These are phyloP conservation scores for Drosophila lini DNA, from an alignment of 1,140 invertebrate species.

Conservation along the genomic window DNA sequence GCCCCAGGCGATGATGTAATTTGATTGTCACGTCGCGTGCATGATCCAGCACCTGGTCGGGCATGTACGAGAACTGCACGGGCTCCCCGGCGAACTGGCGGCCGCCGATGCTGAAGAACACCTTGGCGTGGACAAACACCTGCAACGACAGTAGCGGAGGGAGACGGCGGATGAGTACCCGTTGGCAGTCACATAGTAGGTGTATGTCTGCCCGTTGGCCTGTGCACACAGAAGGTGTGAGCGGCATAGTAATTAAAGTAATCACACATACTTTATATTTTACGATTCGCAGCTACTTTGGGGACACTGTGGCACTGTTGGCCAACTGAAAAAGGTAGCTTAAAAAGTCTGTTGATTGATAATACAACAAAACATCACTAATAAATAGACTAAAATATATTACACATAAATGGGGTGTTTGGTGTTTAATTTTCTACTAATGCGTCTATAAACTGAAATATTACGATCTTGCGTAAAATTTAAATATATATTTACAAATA, in stretches of 20 bases:
- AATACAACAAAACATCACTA: background rate
- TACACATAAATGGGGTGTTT: background rate
- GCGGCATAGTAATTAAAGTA: constrained; percentile 68
- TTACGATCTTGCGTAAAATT: background rate
- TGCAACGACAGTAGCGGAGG: constrained; percentile 75
- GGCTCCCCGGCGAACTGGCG: constrained; percentile 87
- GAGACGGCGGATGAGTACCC: constrained; percentile 36
- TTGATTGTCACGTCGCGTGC: constrained; percentile 93
- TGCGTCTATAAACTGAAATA: background rate
- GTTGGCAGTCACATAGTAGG: constrained; percentile 14
- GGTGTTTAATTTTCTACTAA: too few species aligned
- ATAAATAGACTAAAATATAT: background rate
- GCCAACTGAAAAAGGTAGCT: background rate
- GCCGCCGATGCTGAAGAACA: constrained; percentile 92
- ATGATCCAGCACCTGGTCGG: constrained; percentile 92
- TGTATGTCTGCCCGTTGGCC: background rate
- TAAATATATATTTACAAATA: too few species aligned
- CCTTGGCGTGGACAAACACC: constrained; percentile 88
- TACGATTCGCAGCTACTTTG: constrained; percentile 8
- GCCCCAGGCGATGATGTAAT: constrained; percentile 90
- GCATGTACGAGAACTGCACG: constrained; percentile 89
- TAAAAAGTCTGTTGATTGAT: background rate
- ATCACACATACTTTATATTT: constrained; percentile 17
- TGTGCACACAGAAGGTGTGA: constrained; percentile 27
- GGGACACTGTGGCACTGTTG: background rate